Evolutionary conservation across 2,797 vertebrate genomes (phyloP).

Genomic region (Microctenopoma lineatum): DNA sequence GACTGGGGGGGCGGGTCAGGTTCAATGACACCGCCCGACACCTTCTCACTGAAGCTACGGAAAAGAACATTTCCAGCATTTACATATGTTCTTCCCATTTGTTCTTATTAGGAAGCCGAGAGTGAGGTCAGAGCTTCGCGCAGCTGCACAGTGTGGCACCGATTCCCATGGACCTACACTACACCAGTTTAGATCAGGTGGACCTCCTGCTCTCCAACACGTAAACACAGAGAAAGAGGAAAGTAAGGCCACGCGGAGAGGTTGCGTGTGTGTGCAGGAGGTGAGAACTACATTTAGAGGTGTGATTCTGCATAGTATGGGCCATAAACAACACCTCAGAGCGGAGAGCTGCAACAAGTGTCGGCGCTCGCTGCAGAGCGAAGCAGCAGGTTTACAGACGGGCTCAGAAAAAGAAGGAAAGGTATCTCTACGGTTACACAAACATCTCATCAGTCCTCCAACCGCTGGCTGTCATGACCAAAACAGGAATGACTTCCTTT

Average conservation of each 20-base stretch:
- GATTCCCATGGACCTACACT: constrained; percentile 64
- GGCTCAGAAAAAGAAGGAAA: neutral
- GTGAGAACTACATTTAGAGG: constrained; percentile 40
- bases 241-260: neutral
- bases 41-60: constrained; percentile 17
- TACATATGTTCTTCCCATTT: constrained; percentile 65
- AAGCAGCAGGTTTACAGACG: neutral
- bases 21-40: neutral
- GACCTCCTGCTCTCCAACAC: neutral
- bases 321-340: constrained; percentile 4
- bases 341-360: constrained; percentile 1
- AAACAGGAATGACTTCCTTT: constrained; percentile 65
- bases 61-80: constrained; percentile 51
- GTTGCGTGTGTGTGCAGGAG: neutral
- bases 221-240: constrained; percentile 11
- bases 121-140: constrained; percentile 46
- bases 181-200: neutral
- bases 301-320: constrained; percentile 25
- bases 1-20: neutral
- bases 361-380: neutral
- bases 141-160: constrained; percentile 69
- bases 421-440: constrained; percentile 2
- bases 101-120: constrained; percentile 54
- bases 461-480: constrained; percentile 15
- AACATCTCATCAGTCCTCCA: constrained; percentile 10